Evolutionary conservation across 2,797 vertebrate species (phyloP).

Genomic region (Ataeniobius toweri): DNA sequence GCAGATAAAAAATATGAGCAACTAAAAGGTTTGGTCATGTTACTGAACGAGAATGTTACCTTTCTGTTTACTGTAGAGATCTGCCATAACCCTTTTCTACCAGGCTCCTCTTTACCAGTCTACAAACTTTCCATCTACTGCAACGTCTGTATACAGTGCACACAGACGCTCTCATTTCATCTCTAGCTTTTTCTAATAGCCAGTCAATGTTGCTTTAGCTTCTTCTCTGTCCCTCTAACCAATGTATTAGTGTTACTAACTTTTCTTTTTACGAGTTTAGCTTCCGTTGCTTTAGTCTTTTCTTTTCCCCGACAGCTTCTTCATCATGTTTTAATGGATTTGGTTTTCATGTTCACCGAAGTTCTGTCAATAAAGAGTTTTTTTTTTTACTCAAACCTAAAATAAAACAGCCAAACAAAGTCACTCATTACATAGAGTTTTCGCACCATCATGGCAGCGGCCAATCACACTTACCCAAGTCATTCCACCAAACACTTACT

Average conservation of each 20-base stretch:
- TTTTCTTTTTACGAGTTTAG: background rate
- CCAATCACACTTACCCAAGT: background rate
- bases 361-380: background rate
- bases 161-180: background rate
- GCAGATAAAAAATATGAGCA: too few species aligned
- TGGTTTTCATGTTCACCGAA: background rate
- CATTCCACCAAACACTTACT: background rate
- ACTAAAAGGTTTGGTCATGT: background rate
- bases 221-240: background rate
- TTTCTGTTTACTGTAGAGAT: background rate
- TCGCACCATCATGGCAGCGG: too few species aligned
- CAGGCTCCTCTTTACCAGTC: background rate
- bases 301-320: background rate
- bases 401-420: background rate
- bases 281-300: background rate
- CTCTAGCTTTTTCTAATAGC: background rate
- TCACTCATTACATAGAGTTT: too few species aligned
- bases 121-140: background rate
- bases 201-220: background rate
- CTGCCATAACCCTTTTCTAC: background rate
- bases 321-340: background rate
- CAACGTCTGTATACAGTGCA: background rate
- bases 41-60: background rate
- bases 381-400: background rate
- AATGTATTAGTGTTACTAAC: background rate